These are phyloP conservation scores for Cotesia typhae DNA, from an alignment of 1,140 invertebrate species.

Conservation along the genomic window DNA sequence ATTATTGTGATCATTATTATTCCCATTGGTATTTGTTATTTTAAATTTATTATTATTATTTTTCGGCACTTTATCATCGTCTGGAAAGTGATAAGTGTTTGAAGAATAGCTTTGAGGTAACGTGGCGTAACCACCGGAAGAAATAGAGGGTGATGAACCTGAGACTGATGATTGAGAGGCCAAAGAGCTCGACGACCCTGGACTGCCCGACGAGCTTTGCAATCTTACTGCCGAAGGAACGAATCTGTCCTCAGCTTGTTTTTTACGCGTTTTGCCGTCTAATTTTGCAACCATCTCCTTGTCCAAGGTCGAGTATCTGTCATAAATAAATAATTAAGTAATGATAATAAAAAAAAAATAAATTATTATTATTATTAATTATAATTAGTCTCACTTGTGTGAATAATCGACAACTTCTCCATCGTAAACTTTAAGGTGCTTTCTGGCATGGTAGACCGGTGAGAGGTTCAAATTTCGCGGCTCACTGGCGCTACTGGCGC, in stretches of 20 bases:
- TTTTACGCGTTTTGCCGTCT: conserved; percentile 38
- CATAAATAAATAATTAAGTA: background rate
- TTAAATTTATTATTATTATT: background rate
- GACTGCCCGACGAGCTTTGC: background rate
- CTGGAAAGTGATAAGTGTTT: conserved; percentile 40
- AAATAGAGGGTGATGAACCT: conserved; percentile 24
- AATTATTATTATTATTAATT: conserved; percentile 9
- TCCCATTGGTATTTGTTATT: background rate
- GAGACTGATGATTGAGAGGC: conserved; percentile 24
- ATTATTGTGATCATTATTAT: conserved; percentile 3
- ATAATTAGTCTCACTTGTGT: conserved; percentile 44
- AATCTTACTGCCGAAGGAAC: conserved; percentile 47
- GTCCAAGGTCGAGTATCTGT: conserved; percentile 55
- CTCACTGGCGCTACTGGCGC: conserved; percentile 37
- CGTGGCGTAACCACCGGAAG: conserved; percentile 33
- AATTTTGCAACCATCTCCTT: conserved; percentile 48
- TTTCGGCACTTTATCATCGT: conserved; percentile 16
- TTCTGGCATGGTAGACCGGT: conserved; percentile 47
- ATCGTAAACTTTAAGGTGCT: conserved; percentile 41
- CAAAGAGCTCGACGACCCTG: background rate
- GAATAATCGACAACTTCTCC: conserved; percentile 55
- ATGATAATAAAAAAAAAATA: background rate
- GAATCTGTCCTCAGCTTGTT: conserved; percentile 55
- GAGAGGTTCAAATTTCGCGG: conserved; percentile 39
- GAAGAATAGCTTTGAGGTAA: conserved; percentile 39